These are phyloP conservation scores for Malthinus seriepunctatus DNA, from an alignment of 2,888 invertebrate species.

Conservation along the genomic window DNA sequence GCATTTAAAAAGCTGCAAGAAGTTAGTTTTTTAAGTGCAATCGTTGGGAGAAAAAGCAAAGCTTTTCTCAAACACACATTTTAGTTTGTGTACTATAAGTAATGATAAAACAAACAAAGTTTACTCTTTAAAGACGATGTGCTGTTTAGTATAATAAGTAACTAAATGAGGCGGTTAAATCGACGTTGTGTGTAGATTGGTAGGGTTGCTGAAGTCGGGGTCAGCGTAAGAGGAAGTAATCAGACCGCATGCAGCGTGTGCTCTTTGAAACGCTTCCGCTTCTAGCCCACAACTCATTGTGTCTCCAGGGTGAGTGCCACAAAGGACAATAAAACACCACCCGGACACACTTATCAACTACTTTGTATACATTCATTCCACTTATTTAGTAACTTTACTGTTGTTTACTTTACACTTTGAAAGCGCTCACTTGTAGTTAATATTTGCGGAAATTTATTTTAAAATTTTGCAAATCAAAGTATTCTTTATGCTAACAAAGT, in stretches of 20 bases:
- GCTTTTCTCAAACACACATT: too few species aligned
- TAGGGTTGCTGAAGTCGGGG: conserved; percentile 25
- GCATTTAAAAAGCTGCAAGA: too few species aligned
- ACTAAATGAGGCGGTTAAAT: conserved; percentile 1
- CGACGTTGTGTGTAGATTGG: conserved; percentile 14
- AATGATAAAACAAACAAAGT: too few species aligned
- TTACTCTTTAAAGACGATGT: too few species aligned
- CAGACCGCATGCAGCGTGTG: conserved; percentile 41
- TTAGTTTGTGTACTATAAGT: too few species aligned
- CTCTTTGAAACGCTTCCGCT: conserved; percentile 44
- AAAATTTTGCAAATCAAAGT: conserved; percentile 16
- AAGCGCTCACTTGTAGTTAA: conserved; percentile 1
- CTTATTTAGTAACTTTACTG: conserved; percentile 27
- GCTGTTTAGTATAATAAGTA: not conserved
- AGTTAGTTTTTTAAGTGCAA: too few species aligned
- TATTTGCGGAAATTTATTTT: conserved; percentile 19
- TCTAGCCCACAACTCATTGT: conserved; percentile 36
- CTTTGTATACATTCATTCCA: conserved; percentile 31
- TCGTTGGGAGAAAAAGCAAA: too few species aligned
- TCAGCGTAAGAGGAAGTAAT: conserved; percentile 42
- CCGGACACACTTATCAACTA: conserved; percentile 40
- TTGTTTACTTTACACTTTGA: conserved; percentile 26
- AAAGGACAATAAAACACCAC: conserved; percentile 42
- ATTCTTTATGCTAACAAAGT: conserved; percentile 8
- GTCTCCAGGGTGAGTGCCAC: conserved; percentile 35